Conservation (phyloP, 2,113 vertebrate genomes). For the Ondatra zibethicus region DNA sequence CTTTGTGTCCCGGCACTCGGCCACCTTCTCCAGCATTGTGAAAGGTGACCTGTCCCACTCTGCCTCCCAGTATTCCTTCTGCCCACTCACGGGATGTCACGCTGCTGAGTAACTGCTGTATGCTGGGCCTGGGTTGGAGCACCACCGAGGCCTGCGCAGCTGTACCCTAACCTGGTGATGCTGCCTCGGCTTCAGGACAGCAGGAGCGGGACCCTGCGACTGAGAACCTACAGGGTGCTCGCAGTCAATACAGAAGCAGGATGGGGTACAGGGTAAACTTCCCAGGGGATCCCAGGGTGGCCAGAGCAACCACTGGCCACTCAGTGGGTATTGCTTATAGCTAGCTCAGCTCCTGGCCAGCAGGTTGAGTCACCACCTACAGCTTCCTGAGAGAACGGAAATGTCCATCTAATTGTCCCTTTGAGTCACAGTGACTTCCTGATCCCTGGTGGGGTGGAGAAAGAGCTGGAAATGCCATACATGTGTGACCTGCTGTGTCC, state of each 20-base stretch:
- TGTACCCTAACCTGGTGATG: neutral
- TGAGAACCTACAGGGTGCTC: neutral
- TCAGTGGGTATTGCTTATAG: accelerated
- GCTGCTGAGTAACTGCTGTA: neutral
- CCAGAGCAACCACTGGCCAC: accelerated
- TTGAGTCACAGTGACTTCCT: slow-evolving; percentile 36
- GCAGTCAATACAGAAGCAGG: neutral
- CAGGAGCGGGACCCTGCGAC: too few species aligned
- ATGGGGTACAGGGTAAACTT: too few species aligned
- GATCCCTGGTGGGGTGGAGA: neutral
- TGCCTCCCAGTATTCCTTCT: neutral
- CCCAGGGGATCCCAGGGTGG: accelerated
- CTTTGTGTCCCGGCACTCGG: slow-evolving; percentile 95
- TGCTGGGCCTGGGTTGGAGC: neutral
- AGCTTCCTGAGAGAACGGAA: neutral
- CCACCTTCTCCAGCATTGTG: slow-evolving; percentile 92
- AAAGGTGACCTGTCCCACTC: slow-evolving; percentile 86
- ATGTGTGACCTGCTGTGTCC: neutral
- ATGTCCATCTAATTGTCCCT: neutral
- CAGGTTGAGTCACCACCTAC: slow-evolving; percentile 25
- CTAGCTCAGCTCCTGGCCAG: neutral
- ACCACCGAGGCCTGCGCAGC: neutral
- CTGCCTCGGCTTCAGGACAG: neutral
- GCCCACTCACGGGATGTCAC: neutral
- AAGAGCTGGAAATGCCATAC: neutral